Conservation (phyloP, 2,113 vertebrate species). For the Hypocryptadius cinnamomeus region DNA sequence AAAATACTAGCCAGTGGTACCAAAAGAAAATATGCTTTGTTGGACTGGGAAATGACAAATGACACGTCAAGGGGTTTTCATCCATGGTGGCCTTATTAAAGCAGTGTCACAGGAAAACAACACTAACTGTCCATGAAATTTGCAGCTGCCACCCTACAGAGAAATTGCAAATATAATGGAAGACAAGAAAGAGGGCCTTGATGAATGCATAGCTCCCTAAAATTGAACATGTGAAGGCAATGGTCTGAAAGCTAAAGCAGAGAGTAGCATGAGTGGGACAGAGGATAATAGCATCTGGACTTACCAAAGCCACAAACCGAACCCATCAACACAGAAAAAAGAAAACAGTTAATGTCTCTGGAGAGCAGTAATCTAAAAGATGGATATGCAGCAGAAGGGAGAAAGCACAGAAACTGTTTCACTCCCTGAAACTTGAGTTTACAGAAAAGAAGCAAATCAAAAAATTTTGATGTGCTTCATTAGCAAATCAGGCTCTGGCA, state of each 20-base stretch:
- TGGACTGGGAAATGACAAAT: background rate
- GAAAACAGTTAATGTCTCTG: background rate
- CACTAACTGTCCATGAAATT: constrained; percentile 9
- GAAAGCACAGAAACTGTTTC: background rate
- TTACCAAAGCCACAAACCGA: background rate
- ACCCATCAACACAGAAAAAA: background rate
- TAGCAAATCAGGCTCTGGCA: background rate
- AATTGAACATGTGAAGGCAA: background rate
- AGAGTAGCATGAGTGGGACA: background rate
- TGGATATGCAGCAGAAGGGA: background rate
- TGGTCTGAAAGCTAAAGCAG: background rate
- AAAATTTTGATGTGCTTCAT: background rate
- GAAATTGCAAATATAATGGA: constrained; percentile 4
- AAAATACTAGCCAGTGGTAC: background rate
- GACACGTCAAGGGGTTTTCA: background rate
- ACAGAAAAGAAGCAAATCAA: background rate
- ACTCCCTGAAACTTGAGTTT: background rate
- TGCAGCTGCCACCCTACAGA: background rate
- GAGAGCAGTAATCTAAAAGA: background rate
- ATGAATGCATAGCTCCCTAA: background rate
- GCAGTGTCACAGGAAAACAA: background rate
- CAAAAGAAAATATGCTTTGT: background rate
- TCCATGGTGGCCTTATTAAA: background rate
- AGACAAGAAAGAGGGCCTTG: background rate
- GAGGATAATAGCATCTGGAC: background rate